phyloP scores from a whole-genome alignment of 37 sponge, comb jelly and placozoan species.

The Diacarnus erythraeanus region DNA sequence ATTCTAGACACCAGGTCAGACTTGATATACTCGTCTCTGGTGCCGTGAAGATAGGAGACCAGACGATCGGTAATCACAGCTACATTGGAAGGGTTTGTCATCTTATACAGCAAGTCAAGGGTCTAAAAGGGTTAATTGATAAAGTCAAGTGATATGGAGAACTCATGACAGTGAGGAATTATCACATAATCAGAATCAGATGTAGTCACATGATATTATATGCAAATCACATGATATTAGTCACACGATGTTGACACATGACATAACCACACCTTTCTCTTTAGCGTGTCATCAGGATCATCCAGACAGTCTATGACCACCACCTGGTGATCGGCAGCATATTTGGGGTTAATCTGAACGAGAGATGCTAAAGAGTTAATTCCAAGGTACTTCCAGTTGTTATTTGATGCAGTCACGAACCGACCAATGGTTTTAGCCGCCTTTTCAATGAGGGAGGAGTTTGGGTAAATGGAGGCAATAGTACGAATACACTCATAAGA shows the following conservation, averaged over 20 bases:
- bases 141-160: too few relatives aligned
- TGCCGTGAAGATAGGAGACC: constrained; percentile 66
- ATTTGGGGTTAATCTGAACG: constrained; percentile 72
- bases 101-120: constrained; percentile 84
- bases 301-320: constrained; percentile 91
- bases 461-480: constrained; percentile 75
- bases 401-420: constrained; percentile 70
- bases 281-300: constrained; percentile 91
- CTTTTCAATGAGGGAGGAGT: constrained; percentile 61
- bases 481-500: constrained; percentile 88
- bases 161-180: background rate
- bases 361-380: constrained; percentile 75
- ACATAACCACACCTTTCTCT: constrained; percentile 86
- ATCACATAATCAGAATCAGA: background rate
- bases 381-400: constrained; percentile 88
- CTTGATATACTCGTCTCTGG: constrained; percentile 74
- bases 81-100: constrained; percentile 91
- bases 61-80: constrained; percentile 73
- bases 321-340: constrained; percentile 84
- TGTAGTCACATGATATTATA: background rate
- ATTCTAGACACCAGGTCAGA: constrained; percentile 81
- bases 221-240: too few relatives aligned
- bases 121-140: too few relatives aligned
- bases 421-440: constrained; percentile 63
- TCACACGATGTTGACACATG: too few relatives aligned